These are phyloP conservation scores for Bos indicus DNA, from an alignment of 2,113 vertebrate species.

Conservation along the genomic window DNA sequence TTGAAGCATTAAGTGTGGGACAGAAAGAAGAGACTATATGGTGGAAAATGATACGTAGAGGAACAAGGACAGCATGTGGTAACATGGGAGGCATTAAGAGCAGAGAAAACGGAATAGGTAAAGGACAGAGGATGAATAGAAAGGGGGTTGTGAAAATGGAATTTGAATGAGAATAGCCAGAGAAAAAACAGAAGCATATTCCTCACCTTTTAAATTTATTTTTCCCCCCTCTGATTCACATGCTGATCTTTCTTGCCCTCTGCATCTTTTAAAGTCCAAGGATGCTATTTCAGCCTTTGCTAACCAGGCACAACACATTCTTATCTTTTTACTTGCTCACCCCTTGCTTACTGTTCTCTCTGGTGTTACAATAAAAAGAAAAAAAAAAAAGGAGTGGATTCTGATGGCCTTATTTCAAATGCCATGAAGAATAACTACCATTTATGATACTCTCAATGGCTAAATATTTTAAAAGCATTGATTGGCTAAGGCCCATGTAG, in stretches of 20 bases:
- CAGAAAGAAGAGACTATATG: constrained; percentile 18
- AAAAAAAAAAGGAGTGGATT: not conserved
- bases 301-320: not conserved
- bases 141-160: not conserved
- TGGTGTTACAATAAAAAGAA: not conserved
- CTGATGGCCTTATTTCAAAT: not conserved
- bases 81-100: not conserved
- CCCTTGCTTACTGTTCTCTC: not conserved
- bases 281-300: not conserved
- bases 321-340: not conserved
- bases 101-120: not conserved
- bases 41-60: not conserved
- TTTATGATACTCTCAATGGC: not conserved
- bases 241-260: not conserved
- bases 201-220: not conserved
- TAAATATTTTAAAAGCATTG: not conserved
- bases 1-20: not conserved
- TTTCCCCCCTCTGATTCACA: not conserved
- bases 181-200: not conserved
- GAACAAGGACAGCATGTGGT: not conserved
- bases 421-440: not conserved
- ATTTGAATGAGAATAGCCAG: constrained; percentile 12
- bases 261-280: not conserved
- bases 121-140: not conserved
- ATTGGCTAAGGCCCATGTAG: not conserved